Percentiles rank a stretch among this genome's conserved stretches.
These are phyloP conservation scores for Temnothorax nylanderi DNA, from an alignment of 1,140 invertebrate species.

Conservation along the genomic window DNA sequence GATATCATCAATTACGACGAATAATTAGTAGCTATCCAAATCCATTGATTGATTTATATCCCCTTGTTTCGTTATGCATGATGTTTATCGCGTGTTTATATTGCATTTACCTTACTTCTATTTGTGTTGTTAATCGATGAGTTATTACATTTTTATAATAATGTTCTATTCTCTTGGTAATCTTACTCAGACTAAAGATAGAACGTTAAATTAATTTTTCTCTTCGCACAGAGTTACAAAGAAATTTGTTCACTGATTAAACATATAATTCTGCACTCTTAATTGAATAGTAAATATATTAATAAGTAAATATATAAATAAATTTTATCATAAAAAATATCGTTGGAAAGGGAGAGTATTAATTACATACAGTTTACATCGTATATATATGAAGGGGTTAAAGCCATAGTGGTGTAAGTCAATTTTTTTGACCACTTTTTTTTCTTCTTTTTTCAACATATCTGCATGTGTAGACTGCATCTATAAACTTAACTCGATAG, in stretches of 20 bases:
- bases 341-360: neutral
- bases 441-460: too few relatives aligned
- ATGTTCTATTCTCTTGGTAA: neutral
- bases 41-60: constrained; percentile 16
- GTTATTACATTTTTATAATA: neutral
- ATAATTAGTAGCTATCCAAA: constrained; percentile 5
- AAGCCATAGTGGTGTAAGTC: too few relatives aligned
- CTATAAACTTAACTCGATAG: too few relatives aligned
- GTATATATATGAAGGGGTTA: too few relatives aligned
- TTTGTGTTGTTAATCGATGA: too few relatives aligned
- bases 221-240: neutral
- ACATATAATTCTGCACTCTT: neutral
- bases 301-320: neutral
- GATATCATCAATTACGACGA: constrained; percentile 6
- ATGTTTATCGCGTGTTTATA: neutral
- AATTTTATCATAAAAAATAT: neutral
- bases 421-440: too few relatives aligned
- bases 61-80: neutral
- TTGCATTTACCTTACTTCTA: neutral
- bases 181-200: neutral
- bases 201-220: neutral
- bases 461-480: too few relatives aligned
- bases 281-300: neutral
- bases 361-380: neutral
- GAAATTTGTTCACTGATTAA: neutral